Percentiles rank a stretch among this genome's conserved stretches.
phyloP scores from a whole-genome alignment of 2,888 invertebrate species.

The Tupiocoris notatus region DNA sequence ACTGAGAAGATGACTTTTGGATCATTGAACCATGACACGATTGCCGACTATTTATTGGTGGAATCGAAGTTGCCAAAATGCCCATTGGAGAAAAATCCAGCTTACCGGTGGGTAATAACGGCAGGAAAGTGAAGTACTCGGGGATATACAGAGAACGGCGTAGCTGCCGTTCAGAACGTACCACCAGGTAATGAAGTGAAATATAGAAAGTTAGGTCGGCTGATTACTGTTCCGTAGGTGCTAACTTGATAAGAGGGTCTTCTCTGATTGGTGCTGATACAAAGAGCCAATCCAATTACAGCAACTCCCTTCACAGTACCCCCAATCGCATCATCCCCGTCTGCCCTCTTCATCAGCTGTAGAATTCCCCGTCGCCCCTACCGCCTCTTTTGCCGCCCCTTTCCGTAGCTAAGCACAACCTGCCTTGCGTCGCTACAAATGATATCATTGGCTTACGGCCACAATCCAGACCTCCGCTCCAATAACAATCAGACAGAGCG shows the following conservation, averaged over 20 bases:
- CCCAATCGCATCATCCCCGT: slow-evolving; percentile 35
- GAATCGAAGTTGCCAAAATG: too few relatives aligned
- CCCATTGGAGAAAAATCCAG: too few relatives aligned
- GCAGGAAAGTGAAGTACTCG: too few relatives aligned
- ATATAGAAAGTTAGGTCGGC: slow-evolving; percentile 41
- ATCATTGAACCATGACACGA: too few relatives aligned
- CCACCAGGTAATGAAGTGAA: slow-evolving; percentile 38
- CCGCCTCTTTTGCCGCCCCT: slow-evolving; percentile 17
- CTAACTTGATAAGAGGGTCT: slow-evolving; percentile 39
- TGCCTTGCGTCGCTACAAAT: slow-evolving; percentile 17
- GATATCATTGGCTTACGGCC: slow-evolving; percentile 35
- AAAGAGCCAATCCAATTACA: slow-evolving; percentile 42
- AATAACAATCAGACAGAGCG: slow-evolving; percentile 12
- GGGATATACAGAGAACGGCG: too few relatives aligned
- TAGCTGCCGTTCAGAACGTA: too few relatives aligned
- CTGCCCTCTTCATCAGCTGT: slow-evolving; percentile 2
- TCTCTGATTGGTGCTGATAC: slow-evolving; percentile 43
- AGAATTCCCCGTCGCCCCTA: slow-evolving; percentile 3
- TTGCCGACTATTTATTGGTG: too few relatives aligned
- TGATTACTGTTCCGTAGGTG: slow-evolving; percentile 41
- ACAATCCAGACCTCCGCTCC: slow-evolving; percentile 33
- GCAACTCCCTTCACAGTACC: slow-evolving; percentile 38
- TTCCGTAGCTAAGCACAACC: background rate
- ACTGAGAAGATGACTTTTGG: too few relatives aligned
- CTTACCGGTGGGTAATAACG: too few relatives aligned